Conservation (phyloP, 2,113 vertebrate genomes). For the Orycteropus afer region DNA sequence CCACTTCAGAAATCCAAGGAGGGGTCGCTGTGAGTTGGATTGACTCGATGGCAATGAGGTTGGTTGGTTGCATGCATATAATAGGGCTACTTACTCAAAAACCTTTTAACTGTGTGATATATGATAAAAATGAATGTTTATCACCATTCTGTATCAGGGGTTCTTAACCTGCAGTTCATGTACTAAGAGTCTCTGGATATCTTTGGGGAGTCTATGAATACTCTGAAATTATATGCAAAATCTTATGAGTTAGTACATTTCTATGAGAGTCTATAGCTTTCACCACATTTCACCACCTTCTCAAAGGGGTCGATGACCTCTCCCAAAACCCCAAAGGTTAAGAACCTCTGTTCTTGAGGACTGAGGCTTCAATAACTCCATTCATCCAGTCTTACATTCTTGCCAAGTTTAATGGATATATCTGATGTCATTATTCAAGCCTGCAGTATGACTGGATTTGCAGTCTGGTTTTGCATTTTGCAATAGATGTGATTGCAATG, state of each 20-base stretch:
- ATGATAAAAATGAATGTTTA: constrained; percentile 30
- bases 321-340: constrained; percentile 29
- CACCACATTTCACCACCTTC: constrained; percentile 33
- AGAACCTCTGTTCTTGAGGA: constrained; percentile 54
- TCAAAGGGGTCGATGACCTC: constrained; percentile 26
- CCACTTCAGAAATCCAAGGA: too few species aligned
- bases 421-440: constrained; percentile 71
- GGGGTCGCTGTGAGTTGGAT: too few species aligned
- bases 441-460: constrained; percentile 65
- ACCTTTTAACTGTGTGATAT: background rate
- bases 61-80: background rate
- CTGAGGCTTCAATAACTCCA: constrained; percentile 60
- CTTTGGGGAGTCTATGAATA: constrained; percentile 40
- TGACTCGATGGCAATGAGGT: too few species aligned
- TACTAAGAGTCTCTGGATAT: background rate
- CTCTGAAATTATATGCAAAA: constrained; percentile 39
- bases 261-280: constrained; percentile 31
- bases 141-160: background rate
- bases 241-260: constrained; percentile 27
- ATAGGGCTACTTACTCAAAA: background rate
- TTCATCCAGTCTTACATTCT: constrained; percentile 50
- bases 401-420: constrained; percentile 68
- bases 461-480: constrained; percentile 78
- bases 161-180: constrained; percentile 52
- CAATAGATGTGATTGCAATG: constrained; percentile 70